phyloP scores from a whole-genome alignment of 2,888 invertebrate genomes.

The Eilema sororculum region DNA sequence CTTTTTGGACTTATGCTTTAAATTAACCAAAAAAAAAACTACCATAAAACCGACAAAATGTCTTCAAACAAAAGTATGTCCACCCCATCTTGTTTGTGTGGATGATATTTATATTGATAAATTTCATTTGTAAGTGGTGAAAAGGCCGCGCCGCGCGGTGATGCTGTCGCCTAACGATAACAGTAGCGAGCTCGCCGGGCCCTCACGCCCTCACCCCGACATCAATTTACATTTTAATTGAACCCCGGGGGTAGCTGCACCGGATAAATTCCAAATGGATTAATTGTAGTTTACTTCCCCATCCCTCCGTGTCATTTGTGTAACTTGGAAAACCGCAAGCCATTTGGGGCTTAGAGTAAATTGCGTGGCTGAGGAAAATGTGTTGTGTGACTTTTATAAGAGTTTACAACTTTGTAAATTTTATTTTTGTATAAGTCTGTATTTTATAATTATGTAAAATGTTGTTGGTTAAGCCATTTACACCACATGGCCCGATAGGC shows the following conservation, averaged over 20 bases:
- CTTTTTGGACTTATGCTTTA: no score
- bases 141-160: conserved; percentile 20
- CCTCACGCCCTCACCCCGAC: conserved; percentile 36
- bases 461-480: no score
- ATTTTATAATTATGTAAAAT: no score
- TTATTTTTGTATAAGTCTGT: background rate
- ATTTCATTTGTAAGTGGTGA: conserved; percentile 28
- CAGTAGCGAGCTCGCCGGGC: conserved; percentile 33
- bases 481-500: no score
- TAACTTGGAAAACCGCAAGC: conserved; percentile 34
- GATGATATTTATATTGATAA: conserved; percentile 42
- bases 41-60: background rate
- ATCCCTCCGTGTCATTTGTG: conserved; percentile 33
- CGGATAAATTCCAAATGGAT: conserved; percentile 73
- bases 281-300: conserved; percentile 66
- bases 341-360: conserved; percentile 16
- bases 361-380: conserved; percentile 11
- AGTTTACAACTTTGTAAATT: background rate
- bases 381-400: background rate
- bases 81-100: conserved; percentile 7
- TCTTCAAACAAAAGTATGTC: background rate
- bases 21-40: no score
- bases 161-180: conserved; percentile 47
- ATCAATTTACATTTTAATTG: conserved; percentile 79
- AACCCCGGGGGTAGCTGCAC: conserved; percentile 70